phyloP scores from a whole-genome alignment of 2,113 vertebrate species.

The Rhinolophus sinicus region DNA sequence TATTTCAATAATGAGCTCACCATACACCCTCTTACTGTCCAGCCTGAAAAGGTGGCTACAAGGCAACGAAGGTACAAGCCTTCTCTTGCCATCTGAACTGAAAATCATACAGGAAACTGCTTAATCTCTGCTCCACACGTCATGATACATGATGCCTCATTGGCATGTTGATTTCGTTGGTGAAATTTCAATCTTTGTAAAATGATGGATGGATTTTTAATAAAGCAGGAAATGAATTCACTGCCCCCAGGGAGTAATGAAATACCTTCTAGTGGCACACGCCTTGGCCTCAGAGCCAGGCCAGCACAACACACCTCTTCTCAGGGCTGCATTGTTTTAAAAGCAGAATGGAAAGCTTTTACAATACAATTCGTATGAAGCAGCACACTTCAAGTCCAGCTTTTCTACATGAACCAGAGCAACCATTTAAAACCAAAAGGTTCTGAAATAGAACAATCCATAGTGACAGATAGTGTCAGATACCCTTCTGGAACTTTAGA shows the following conservation, averaged over 20 bases:
- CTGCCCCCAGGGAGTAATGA: not conserved
- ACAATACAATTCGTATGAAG: not conserved
- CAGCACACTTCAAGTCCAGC: not conserved
- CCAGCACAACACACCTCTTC: not conserved
- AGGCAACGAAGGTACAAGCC: not conserved
- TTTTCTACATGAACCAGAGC: not conserved
- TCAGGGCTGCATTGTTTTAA: not conserved
- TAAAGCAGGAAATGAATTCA: slow-evolving; percentile 31
- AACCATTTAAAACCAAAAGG: not conserved
- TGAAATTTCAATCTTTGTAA: slow-evolving; percentile 4
- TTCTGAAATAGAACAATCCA: not conserved
- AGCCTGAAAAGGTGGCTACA: not conserved
- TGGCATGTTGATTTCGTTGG: not conserved
- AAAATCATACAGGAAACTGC: not conserved
- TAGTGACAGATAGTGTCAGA: not conserved
- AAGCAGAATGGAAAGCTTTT: not conserved
- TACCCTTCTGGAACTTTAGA: not conserved
- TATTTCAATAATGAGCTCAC: slow-evolving; percentile 17
- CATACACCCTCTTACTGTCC: not conserved
- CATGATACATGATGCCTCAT: not conserved
- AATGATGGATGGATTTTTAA: not conserved
- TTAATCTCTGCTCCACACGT: not conserved
- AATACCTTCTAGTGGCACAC: not conserved
- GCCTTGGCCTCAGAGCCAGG: not conserved
- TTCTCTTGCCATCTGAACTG: not conserved